phyloP scores from a whole-genome alignment of 2,113 vertebrate species.

The Nannospalax galili region DNA sequence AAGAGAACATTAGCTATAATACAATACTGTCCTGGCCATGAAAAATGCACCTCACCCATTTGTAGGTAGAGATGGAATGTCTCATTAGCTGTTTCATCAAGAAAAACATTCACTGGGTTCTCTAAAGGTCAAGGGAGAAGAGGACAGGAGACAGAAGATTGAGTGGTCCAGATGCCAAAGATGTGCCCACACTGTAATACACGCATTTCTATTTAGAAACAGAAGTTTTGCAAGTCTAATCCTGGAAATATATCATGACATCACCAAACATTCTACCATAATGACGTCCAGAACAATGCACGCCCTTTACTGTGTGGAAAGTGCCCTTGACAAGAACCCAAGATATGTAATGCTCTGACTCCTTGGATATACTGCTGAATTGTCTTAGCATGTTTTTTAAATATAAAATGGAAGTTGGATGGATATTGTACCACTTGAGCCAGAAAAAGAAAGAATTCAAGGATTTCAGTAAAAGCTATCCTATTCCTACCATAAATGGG shows the following conservation, averaged over 20 bases:
- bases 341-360: constrained; percentile 38
- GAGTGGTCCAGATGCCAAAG: background rate
- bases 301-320: constrained; percentile 11
- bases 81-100: constrained; percentile 22
- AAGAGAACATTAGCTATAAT: constrained; percentile 47
- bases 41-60: background rate
- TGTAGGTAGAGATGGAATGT: background rate
- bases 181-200: constrained; percentile 14
- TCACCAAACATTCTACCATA: constrained; percentile 29
- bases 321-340: constrained; percentile 46
- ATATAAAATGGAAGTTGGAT: constrained; percentile 20
- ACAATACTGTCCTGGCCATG: background rate
- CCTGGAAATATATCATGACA: background rate
- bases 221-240: background rate
- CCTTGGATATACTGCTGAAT: constrained; percentile 18
- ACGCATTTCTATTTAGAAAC: constrained; percentile 45
- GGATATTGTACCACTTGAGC: background rate
- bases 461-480: background rate
- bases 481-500: background rate
- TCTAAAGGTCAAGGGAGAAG: background rate
- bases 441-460: constrained; percentile 8
- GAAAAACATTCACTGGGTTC: background rate
- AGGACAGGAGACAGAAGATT: background rate
- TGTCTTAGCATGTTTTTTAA: constrained; percentile 24
- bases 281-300: constrained; percentile 38